Base-by-base conservation (phyloP, 2,888 invertebrate species). In the Quadriops clusia region DNA sequence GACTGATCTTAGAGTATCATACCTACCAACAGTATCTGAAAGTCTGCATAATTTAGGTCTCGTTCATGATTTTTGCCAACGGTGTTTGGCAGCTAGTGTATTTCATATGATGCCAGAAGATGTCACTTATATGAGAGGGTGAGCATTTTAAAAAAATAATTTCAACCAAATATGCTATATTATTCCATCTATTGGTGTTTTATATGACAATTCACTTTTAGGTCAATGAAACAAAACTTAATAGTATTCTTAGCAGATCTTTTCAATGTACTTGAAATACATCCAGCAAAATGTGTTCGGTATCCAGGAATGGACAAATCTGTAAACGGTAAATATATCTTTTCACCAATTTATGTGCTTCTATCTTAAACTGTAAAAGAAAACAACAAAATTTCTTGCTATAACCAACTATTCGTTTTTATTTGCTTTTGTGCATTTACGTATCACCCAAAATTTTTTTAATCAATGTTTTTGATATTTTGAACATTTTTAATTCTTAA, bases 21-120 rank as follows among this genome's bases (percentile, higher is more conserved):
- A 75, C 45, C 71, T 77, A 60, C 73, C 83, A 20, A 81, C 80
- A 37, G 78, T 86, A 37, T 83, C 86, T 44, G 91, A 93, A 64
- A 89, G 87, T 45, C 70, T 93, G 47, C 83, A 90, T 65, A 94
- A 94, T 65, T 74, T 94, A 30, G 75, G 82, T 60, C 70, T 91
- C 53, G 83, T 94, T 39, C 74, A 81, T 58, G 75, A 81, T 54
- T 93, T 94, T 68, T 91, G 90, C 58, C 69, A 73, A 50, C 73
- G 75, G 52, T 75, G 81, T 59, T 71, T 93, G 59, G 89, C 91
- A 49, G 78, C 81, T 56, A 77, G 83, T 52, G 81, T 87, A 57
- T 91, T 90, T 68, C 90, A 91, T 61, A 81, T 94, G 74, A 75
- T 81, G 63, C 85, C 89, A n/a, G 93, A 94, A 61, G 94, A 95